phyloP scores from a whole-genome alignment of 2,888 invertebrate genomes.

The Ferdinandea cuprea region DNA sequence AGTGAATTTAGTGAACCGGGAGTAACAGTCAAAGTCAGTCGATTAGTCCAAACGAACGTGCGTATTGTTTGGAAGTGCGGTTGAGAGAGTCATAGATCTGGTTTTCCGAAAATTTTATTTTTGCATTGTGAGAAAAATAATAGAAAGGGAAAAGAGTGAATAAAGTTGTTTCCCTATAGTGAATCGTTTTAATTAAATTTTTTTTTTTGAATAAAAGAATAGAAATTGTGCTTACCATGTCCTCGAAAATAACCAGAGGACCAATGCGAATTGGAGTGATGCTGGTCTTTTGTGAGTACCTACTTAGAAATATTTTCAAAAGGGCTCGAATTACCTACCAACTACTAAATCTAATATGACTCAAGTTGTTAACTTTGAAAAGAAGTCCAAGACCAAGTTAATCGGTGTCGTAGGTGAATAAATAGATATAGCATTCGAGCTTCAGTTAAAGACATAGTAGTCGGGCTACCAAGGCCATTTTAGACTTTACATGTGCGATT shows the following conservation, averaged over 20 bases:
- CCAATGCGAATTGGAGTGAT: constrained; percentile 15
- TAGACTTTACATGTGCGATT: no score
- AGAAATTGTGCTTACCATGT: background rate
- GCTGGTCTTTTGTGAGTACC: constrained; percentile 51
- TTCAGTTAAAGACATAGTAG: no score
- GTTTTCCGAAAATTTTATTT: no score
- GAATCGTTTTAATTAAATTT: background rate
- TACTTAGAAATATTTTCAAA: background rate
- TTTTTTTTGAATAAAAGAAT: background rate
- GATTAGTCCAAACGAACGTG: constrained; percentile 47
- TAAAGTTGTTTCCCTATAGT: background rate
- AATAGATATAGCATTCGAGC: no score
- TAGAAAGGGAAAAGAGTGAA: background rate
- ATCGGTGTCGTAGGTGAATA: background rate
- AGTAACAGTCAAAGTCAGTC: constrained; percentile 34
- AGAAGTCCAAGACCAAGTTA: background rate
- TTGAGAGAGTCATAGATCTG: background rate
- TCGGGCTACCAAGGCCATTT: no score
- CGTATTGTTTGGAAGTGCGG: constrained; percentile 51
- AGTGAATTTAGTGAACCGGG: constrained; percentile 46
- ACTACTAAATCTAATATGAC: background rate
- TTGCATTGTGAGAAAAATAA: background rate
- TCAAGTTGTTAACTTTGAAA: constrained; percentile 4
- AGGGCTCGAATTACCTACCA: background rate
- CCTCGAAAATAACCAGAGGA: constrained; percentile 7